phyloP scores from a whole-genome alignment of 2,888 invertebrate species.

The Bellardia bayeri region DNA sequence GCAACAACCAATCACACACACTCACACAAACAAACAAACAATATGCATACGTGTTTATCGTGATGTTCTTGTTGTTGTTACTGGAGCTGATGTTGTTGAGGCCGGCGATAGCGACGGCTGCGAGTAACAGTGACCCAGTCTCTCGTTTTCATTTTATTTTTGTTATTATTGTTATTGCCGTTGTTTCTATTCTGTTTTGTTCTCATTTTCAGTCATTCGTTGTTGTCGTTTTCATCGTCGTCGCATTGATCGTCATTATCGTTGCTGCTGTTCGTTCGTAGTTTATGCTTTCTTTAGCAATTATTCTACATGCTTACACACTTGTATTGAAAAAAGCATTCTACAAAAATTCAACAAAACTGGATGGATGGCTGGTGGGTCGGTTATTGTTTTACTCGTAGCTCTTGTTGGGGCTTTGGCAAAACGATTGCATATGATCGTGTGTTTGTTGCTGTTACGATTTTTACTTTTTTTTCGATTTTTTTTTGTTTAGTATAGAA shows the following conservation, averaged over 20 bases:
- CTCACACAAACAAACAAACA: slow-evolving; percentile 4
- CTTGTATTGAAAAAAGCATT: slow-evolving; percentile 7
- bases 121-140: slow-evolving; percentile 83
- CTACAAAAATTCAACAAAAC: not conserved
- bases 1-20: not conserved
- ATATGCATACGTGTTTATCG: slow-evolving; percentile 33
- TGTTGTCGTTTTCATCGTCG: slow-evolving; percentile 32
- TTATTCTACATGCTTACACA: slow-evolving; percentile 39
- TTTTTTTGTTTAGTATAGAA: slow-evolving; percentile 11
- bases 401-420: not conserved
- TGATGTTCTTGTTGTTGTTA: slow-evolving; percentile 42
- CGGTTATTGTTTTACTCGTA: not conserved
- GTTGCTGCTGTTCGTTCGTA: slow-evolving; percentile 12
- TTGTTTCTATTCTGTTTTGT: slow-evolving; percentile 59
- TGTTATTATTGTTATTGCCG: slow-evolving; percentile 9
- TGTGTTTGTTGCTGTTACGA: slow-evolving; percentile 21
- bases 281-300: slow-evolving; percentile 61
- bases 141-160: slow-evolving; percentile 71
- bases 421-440: slow-evolving; percentile 15
- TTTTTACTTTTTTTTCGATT: slow-evolving; percentile 15
- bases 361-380: slow-evolving; percentile 10
- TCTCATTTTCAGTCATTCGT: slow-evolving; percentile 53
- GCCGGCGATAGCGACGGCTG: slow-evolving; percentile 69
- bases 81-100: slow-evolving; percentile 50
- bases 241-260: slow-evolving; percentile 27